Evolutionary conservation across 2,113 vertebrate genomes (phyloP), one percentile per base, ranked within the genome.

Genomic region (Pleuronectes platessa): DNA sequence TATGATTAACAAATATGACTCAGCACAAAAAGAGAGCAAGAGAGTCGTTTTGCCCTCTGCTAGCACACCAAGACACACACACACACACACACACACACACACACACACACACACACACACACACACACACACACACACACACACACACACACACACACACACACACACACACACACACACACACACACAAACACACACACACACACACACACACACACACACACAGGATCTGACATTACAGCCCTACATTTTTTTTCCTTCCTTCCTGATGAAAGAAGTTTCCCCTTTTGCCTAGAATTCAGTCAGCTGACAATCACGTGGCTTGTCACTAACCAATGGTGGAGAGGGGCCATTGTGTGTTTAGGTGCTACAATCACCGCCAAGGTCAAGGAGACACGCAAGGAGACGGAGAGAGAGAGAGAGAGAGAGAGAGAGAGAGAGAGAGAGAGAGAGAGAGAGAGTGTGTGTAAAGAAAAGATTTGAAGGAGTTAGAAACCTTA

Each of bases 301-400:
- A 21, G 74, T 91, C 92, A 91, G 89, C 89, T 93, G 93, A 93
- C 80, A 59, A 69, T 51, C 89, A 91, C 81, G 81, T 92, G 92
- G 55, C 62, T 37, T 77, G 80, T 84, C 85, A 27, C 68, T n/a
- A 77, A 40, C 87, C 87, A 87, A 83, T 88, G 71, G 81, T 71
- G 72, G 69, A 45, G 37, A 51, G 55, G 68, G 42, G 6, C 21
- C 24, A 59, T 62, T 71, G 71, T 86, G 74, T 88, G 76, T 79
- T 78, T 84, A 82, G 78, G 79, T 68, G 84, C 79, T 76, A 84
- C 76, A 89, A 54, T 85, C 69, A 81, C 61, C 9, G 62, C 86
- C 91, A 93, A 92, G 92, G 92, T 93, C 90, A 93, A 88, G 67
- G 76, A 88, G 74, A 89, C 47, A 14, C 63, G 71, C 70, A 83